phyloP scores from a whole-genome alignment of 2,113 vertebrate genomes.

The Felis chaus region DNA sequence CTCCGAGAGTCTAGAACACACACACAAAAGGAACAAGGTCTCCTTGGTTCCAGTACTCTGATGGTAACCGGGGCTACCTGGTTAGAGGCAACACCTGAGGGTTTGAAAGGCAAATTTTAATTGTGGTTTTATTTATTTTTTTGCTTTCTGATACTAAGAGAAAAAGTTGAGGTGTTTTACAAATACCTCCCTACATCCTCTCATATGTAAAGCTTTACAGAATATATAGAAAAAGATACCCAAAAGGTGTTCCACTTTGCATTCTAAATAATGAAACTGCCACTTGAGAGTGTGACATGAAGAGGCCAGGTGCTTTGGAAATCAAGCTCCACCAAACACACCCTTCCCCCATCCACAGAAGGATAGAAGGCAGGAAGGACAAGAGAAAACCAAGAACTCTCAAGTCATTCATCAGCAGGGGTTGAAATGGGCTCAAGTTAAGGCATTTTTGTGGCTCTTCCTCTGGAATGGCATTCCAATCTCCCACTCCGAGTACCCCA shows the following conservation, averaged over 20 bases:
- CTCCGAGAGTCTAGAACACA: not conserved
- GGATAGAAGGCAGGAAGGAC: not conserved
- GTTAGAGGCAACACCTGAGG: slow-evolving; percentile 64
- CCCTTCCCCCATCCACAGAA: not conserved
- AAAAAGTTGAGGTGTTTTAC: slow-evolving; percentile 53
- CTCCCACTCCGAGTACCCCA: not conserved
- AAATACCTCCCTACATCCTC: slow-evolving; percentile 33
- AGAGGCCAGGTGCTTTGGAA: not conserved
- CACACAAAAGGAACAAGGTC: not conserved
- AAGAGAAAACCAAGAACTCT: slow-evolving; percentile 3
- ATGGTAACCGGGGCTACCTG: slow-evolving; percentile 32
- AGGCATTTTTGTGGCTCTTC: slow-evolving; percentile 59
- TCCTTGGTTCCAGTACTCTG: slow-evolving; percentile 32
- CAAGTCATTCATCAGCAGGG: not conserved
- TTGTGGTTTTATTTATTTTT: slow-evolving; percentile 17
- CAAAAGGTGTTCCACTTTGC: slow-evolving; percentile 7
- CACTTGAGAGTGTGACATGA: not conserved
- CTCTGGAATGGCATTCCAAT: not conserved
- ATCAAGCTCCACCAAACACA: not conserved
- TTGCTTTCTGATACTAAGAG: not conserved
- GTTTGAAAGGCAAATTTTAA: slow-evolving; percentile 70
- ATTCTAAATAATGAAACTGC: not conserved
- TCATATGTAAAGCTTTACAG: slow-evolving; percentile 70
- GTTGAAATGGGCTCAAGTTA: slow-evolving; percentile 1
- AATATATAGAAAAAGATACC: slow-evolving; percentile 55